Base-by-base conservation (phyloP, 2,888 invertebrate genomes). In the Phengaris arion region DNA sequence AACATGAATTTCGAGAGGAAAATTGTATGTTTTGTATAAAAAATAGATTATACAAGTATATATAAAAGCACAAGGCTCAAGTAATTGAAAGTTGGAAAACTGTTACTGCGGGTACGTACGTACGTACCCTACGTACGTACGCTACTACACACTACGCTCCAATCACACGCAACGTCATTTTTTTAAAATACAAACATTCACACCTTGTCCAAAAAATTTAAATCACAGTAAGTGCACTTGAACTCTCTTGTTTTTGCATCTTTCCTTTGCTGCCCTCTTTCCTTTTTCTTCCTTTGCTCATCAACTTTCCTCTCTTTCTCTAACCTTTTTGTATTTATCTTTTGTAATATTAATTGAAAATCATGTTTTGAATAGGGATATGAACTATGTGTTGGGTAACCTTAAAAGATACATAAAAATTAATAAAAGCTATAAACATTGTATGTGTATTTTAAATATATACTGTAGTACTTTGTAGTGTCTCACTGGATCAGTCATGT, bases 291-390 rank as follows among this genome's bases (percentile, higher is more conserved):
- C 45, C 86, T 81, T 77, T 85, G 84, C 76, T 81, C 85, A 55
- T 88, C 87, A 76, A 81, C 84, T 70, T 85, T 83, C 76, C 90
- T 87, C 78, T 90, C 91, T 51, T 84, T 80, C 76, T 87, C 89
- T 78, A 89, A 81, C 74, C 90, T 83, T 77, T 88, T 90, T 57
- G 87, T 80, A 79, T 91, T 93, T 85, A 93, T 91, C 78, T 92
- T 86, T 80, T 92, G 89, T 75, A 93, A 79, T 77, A 93, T 92
- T 69, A 90, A 79, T 82, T 93, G 91, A 79, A 93, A 93, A 76
- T 93, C 92, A 83, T 91, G 92, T 82, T 91, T 93, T 46, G 93
- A 93, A 83, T 93, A 92, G 81, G 93, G 93, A 81, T 93, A 93
- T 64, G 89, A 88, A 79, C 88, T 87, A 48, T 89, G 83, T 74